phyloP scores from a whole-genome alignment of 2,797 vertebrate species.

The Mareca strepera region DNA sequence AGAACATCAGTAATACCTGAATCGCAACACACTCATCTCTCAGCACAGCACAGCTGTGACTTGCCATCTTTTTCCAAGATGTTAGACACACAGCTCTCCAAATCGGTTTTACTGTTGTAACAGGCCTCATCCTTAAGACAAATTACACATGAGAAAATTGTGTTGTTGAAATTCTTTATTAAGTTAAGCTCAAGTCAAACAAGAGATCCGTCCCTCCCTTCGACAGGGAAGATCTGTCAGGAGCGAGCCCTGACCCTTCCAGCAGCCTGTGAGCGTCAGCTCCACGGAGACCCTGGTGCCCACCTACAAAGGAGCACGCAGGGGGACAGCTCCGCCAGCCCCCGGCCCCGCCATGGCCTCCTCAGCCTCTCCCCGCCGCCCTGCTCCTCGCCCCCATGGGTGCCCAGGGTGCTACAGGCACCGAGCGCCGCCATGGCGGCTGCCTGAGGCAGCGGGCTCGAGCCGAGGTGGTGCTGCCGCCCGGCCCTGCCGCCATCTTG shows the following conservation, averaged over 20 bases:
- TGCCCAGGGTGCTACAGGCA: neutral
- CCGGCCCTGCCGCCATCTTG: neutral
- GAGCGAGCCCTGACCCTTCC: neutral
- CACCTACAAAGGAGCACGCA: too few species aligned
- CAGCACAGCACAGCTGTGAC: neutral
- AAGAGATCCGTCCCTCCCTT: neutral
- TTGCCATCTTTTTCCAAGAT: neutral
- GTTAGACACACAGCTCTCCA: neutral
- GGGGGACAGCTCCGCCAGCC: neutral
- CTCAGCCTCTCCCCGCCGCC: neutral
- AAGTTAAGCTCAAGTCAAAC: neutral
- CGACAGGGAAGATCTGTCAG: neutral
- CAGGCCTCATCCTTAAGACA: neutral
- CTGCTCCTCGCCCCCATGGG: neutral
- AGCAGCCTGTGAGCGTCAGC: neutral
- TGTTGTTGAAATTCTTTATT: neutral
- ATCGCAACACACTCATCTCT: rapidly evolving
- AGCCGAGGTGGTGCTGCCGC: neutral
- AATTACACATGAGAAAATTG: neutral
- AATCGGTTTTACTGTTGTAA: neutral
- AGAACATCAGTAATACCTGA: neutral
- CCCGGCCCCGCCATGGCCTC: too few species aligned
- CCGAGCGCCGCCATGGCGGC: neutral
- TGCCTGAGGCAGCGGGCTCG: neutral
- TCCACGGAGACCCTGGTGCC: neutral